A percentile compares a stretch with the other conserved stretches of the same genome.
Evolutionary conservation across 1,140 invertebrate species (phyloP).

Genomic region (Aricia agestis): DNA sequence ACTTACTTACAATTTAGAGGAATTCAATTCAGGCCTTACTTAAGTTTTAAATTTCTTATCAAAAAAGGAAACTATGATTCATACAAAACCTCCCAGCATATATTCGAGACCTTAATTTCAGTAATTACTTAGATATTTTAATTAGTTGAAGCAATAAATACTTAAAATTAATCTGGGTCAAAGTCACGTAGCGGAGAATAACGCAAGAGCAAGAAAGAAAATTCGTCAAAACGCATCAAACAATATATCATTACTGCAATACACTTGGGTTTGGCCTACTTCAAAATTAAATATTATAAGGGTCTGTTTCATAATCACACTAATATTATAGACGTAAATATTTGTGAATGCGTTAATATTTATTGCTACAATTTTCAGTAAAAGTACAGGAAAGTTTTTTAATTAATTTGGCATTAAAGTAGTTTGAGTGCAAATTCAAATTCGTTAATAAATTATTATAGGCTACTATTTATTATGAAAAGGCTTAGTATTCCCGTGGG

Average conservation of each 20-base stretch:
- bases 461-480: too few relatives aligned
- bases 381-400: too few relatives aligned
- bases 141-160: constrained; percentile 3
- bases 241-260: constrained; percentile 1
- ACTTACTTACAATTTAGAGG: too few relatives aligned
- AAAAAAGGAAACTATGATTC: neutral
- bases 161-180: constrained; percentile 7
- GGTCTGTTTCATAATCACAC: too few relatives aligned
- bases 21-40: neutral
- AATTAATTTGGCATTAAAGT: too few relatives aligned
- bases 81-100: neutral
- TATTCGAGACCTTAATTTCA: neutral
- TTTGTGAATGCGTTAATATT: too few relatives aligned
- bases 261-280: neutral
- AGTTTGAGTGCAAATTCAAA: too few relatives aligned
- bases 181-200: neutral
- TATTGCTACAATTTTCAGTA: too few relatives aligned
- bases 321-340: neutral
- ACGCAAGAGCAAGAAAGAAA: constrained; percentile 12
- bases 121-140: constrained; percentile 13
- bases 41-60: neutral
- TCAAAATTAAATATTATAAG: neutral
- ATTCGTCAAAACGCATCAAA: constrained; percentile 8
- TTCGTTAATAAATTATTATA: too few relatives aligned
- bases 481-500: too few relatives aligned